phyloP scores from a whole-genome alignment of 1,140 invertebrate genomes.

The Oncopeltus fasciatus region DNA sequence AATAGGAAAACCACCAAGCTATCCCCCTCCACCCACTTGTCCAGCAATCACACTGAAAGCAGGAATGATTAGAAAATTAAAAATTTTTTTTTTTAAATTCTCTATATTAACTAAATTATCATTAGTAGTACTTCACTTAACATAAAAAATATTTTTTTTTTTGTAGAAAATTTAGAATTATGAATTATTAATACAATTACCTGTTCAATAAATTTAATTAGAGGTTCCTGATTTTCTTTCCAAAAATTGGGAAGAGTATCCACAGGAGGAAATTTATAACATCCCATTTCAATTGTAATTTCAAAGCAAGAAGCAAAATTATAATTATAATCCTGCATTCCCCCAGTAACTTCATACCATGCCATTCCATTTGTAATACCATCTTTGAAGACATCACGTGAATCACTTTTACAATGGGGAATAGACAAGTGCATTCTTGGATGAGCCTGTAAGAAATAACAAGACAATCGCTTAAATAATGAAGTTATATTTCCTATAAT shows the following conservation, averaged over 20 bases:
- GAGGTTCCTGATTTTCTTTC: conserved; percentile 72
- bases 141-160: too few species aligned
- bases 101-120: too few species aligned
- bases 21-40: too few species aligned
- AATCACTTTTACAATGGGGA: conserved; percentile 52
- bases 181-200: too few species aligned
- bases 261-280: conserved; percentile 74
- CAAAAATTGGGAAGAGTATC: conserved; percentile 65
- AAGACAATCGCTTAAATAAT: conserved; percentile 9
- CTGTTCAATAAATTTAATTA: conserved; percentile 78
- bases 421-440: conserved; percentile 57
- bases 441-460: conserved; percentile 43
- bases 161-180: too few species aligned
- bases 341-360: conserved; percentile 79
- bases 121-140: too few species aligned
- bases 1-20: too few species aligned
- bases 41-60: too few species aligned
- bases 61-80: too few species aligned
- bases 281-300: conserved; percentile 87
- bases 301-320: conserved; percentile 83
- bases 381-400: conserved; percentile 53
- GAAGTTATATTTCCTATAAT: not conserved
- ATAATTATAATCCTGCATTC: conserved; percentile 99
- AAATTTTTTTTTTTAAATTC: too few species aligned
- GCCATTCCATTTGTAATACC: conserved; percentile 86